Percentiles rank a stretch among this genome's conserved stretches.
These are phyloP conservation scores for Palythoa grandis DNA, from an alignment of 92 coral and sea anemone species.

Conservation along the genomic window DNA sequence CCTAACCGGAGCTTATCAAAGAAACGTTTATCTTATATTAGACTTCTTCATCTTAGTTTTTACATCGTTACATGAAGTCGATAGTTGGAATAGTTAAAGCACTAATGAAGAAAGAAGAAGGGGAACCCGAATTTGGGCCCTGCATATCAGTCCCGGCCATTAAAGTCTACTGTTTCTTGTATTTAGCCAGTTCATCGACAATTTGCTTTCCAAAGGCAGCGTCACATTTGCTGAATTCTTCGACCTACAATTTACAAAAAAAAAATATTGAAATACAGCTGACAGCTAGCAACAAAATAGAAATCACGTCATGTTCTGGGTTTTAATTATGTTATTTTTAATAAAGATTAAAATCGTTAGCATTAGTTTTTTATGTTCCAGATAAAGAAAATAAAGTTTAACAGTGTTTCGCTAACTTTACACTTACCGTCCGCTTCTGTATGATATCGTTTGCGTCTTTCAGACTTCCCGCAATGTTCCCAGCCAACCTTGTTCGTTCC, in stretches of 20 bases:
- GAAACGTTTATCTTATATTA: background rate
- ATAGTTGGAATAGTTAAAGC: background rate
- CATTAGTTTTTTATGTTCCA: background rate
- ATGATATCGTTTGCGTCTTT: constrained; percentile 31
- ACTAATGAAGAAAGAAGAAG: background rate
- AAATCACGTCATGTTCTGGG: background rate
- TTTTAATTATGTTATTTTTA: background rate
- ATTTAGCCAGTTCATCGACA: constrained; percentile 70
- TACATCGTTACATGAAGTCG: background rate
- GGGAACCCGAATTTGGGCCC: too few species aligned
- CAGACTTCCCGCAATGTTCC: constrained; percentile 35
- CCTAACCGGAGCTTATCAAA: background rate
- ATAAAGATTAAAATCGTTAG: background rate
- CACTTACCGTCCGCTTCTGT: constrained; percentile 33
- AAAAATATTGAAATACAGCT: background rate
- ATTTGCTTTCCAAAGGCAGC: constrained; percentile 82
- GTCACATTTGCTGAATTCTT: constrained; percentile 76
- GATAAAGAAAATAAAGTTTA: too few species aligned
- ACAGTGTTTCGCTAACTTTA: too few species aligned
- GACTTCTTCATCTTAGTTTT: background rate
- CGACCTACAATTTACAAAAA: constrained; percentile 57
- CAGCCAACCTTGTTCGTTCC: constrained; percentile 13
- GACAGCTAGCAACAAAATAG: background rate
- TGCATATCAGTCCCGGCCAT: background rate
- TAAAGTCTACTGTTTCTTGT: background rate